A percentile compares a stretch with the other conserved stretches of the same genome.
Evolutionary conservation across 2,113 vertebrate genomes (phyloP).

Genomic region (Probosciger aterrimus): DNA sequence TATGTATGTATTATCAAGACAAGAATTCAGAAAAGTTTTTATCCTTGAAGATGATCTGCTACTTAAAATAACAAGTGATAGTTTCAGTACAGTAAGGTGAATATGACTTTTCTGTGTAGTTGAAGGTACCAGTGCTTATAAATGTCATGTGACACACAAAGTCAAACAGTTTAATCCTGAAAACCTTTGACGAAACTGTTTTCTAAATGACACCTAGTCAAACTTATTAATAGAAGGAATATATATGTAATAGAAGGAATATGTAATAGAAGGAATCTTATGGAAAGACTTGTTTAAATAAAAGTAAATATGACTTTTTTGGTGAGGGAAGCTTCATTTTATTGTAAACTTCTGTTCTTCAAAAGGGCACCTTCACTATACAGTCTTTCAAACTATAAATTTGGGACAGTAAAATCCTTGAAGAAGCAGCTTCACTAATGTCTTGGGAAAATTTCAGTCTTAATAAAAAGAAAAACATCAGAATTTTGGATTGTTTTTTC

Average conservation of each 20-base stretch:
- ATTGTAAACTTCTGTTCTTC: not conserved
- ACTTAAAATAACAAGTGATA: not conserved
- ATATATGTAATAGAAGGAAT: not conserved
- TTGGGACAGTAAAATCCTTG: not conserved
- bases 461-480: not conserved
- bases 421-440: not conserved
- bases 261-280: not conserved
- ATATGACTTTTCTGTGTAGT: not conserved
- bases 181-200: not conserved
- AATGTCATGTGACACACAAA: not conserved
- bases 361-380: not conserved
- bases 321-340: not conserved
- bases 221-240: not conserved
- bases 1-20: not conserved
- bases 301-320: not conserved
- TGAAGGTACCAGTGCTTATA: not conserved
- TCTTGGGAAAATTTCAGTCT: not conserved
- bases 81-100: not conserved
- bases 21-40: not conserved
- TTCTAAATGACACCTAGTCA: not conserved
- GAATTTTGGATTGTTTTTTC: not conserved
- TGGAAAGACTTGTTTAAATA: not conserved
- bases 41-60: not conserved
- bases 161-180: accelerated
- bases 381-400: not conserved